phyloP scores from a whole-genome alignment of 1,140 invertebrate genomes.

The Xylocopa sonorina region DNA sequence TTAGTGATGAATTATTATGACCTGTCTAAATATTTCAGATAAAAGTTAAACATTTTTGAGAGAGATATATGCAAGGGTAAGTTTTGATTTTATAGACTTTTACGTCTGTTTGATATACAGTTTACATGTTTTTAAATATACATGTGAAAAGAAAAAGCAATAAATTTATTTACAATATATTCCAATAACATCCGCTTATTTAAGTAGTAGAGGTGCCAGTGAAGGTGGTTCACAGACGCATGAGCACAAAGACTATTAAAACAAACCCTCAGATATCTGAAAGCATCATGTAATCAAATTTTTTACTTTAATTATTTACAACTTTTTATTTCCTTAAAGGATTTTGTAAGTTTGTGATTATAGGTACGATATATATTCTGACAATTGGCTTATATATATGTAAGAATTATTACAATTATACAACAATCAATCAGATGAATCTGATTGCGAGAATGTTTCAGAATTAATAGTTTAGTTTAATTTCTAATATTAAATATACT shows the following conservation, averaged over 20 bases:
- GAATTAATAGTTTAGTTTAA: not conserved
- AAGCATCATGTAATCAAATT: conserved; percentile 1
- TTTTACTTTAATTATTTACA: not conserved
- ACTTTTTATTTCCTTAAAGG: not conserved
- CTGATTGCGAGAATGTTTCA: no score
- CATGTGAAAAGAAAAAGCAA: conserved; percentile 35
- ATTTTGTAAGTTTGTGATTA: not conserved
- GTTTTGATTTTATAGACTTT: no score
- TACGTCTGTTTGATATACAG: not conserved
- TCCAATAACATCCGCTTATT: conserved; percentile 85
- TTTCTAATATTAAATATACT: conserved; percentile 56
- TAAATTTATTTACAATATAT: conserved; percentile 82
- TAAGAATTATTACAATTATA: no score
- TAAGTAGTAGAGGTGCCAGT: conserved; percentile 89
- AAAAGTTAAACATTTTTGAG: no score
- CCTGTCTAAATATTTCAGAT: no score
- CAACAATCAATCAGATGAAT: no score
- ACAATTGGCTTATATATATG: no score
- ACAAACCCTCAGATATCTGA: conserved; percentile 83
- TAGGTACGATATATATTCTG: no score
- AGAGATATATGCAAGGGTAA: no score
- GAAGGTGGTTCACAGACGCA: conserved; percentile 92
- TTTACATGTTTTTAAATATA: not conserved
- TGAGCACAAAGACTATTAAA: conserved; percentile 91
- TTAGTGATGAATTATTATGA: not conserved